phyloP scores from a whole-genome alignment of 2,113 vertebrate species.

The Ibidorhyncha struthersii region DNA sequence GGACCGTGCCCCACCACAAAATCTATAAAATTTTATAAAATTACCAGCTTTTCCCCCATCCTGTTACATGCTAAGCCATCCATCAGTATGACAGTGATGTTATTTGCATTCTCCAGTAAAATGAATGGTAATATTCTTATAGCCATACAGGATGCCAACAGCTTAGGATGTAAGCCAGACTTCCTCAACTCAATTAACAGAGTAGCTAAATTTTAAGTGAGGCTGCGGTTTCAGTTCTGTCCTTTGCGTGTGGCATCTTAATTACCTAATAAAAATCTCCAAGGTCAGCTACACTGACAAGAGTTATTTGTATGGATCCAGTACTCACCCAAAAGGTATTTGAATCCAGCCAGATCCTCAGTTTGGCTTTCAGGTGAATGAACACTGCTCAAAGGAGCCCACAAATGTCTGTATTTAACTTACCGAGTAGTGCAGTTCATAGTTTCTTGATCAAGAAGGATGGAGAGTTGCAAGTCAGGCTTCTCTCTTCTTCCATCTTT shows the following conservation, averaged over 20 bases:
- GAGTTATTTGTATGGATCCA: neutral
- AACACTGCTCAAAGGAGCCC: neutral
- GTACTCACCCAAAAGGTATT: neutral
- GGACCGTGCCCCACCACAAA: neutral
- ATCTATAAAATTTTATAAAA: neutral
- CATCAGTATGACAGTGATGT: neutral
- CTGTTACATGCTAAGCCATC: neutral
- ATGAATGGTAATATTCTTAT: neutral
- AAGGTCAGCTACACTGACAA: neutral
- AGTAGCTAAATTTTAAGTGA: neutral
- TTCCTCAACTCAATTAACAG: neutral
- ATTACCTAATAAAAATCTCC: neutral
- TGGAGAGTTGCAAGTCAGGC: neutral
- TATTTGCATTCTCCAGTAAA: constrained; percentile 6
- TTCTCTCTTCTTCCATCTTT: neutral
- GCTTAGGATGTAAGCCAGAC: neutral
- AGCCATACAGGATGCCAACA: neutral
- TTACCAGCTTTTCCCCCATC: neutral
- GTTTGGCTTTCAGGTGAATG: neutral
- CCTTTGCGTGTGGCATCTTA: neutral
- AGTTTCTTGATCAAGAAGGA: neutral
- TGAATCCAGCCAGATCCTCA: neutral
- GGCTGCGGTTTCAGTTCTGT: neutral
- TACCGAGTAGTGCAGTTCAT: neutral
- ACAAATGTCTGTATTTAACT: neutral